Conservation (phyloP, 2,113 vertebrate genomes). For the Aldabrachelys gigantea region DNA sequence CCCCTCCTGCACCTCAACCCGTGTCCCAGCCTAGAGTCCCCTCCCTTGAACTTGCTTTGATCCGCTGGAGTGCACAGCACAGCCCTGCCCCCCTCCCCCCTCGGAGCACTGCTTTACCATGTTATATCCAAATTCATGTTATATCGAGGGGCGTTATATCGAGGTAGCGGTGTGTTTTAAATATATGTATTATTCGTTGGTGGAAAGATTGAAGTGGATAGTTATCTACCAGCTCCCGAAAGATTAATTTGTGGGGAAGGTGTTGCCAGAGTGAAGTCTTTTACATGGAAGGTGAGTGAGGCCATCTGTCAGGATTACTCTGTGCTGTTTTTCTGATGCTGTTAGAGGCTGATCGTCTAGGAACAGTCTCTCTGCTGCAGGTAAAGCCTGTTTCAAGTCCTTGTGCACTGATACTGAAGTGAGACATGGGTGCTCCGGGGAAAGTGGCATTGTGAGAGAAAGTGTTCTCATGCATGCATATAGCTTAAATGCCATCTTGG, state of each 20-base stretch:
- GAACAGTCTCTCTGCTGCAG: constrained; percentile 78
- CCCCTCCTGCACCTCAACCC: too few species aligned
- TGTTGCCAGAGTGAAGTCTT: constrained; percentile 33
- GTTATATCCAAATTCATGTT: too few species aligned
- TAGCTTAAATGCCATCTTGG: constrained; percentile 57
- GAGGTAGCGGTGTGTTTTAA: too few species aligned
- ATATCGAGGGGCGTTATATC: too few species aligned
- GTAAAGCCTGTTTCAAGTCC: constrained; percentile 75
- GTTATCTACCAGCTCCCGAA: not conserved
- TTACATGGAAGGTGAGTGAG: constrained; percentile 51
- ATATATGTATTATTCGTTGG: not conserved
- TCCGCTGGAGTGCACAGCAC: too few species aligned
- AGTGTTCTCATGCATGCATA: constrained; percentile 26
- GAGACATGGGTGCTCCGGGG: constrained; percentile 46
- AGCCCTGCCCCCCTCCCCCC: too few species aligned
- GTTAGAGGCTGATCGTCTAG: constrained; percentile 82
- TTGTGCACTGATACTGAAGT: constrained; percentile 59
- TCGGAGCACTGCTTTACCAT: too few species aligned
- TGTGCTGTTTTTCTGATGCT: constrained; percentile 61
- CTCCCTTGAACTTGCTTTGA: too few species aligned
- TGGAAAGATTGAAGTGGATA: constrained; percentile 1
- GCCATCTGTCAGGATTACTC: constrained; percentile 64
- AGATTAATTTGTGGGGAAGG: constrained; percentile 42
- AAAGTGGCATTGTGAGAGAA: constrained; percentile 53
- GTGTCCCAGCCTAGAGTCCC: too few species aligned